Percentiles rank a stretch among this genome's conserved stretches.
Conservation (phyloP, 2,797 vertebrate species). For the Siniperca scherzeri region DNA sequence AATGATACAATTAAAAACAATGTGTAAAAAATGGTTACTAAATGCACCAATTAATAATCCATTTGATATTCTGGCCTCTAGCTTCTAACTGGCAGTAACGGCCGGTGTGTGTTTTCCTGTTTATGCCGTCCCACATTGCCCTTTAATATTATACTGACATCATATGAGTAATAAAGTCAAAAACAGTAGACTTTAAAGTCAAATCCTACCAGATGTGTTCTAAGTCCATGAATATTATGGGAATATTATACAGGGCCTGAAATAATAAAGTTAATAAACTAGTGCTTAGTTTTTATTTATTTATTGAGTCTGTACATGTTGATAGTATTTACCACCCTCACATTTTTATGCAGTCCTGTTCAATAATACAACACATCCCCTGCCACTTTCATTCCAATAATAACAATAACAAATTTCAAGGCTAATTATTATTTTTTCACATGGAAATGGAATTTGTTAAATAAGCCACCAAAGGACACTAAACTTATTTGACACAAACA, state of each 20-base stretch:
- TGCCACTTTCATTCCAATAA: not conserved
- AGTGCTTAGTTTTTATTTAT: not conserved
- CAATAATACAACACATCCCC: not conserved
- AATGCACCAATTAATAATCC: not conserved
- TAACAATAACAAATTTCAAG: not conserved
- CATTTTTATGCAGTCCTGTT: not conserved
- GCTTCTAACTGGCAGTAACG: not conserved
- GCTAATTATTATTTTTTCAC: conserved; percentile 1
- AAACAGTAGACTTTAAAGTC: not conserved
- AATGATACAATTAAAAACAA: conserved; percentile 3
- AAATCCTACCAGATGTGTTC: not conserved
- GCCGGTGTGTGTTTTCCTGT: not conserved
- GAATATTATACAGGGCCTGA: not conserved
- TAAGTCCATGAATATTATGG: not conserved
- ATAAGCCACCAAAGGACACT: not conserved
- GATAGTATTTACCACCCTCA: not conserved
- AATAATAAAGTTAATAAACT: not conserved
- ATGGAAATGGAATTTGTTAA: not conserved
- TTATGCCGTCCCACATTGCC: not conserved
- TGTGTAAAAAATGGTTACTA: not conserved
- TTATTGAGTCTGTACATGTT: not conserved
- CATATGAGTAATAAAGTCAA: not conserved
- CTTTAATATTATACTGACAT: not conserved
- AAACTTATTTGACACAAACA: conserved; percentile 17
- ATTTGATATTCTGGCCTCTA: not conserved